A percentile compares a stretch with the other conserved stretches of the same genome.
Conservation (phyloP, 1,140 invertebrate genomes). For the Mercenaria mercenaria region DNA sequence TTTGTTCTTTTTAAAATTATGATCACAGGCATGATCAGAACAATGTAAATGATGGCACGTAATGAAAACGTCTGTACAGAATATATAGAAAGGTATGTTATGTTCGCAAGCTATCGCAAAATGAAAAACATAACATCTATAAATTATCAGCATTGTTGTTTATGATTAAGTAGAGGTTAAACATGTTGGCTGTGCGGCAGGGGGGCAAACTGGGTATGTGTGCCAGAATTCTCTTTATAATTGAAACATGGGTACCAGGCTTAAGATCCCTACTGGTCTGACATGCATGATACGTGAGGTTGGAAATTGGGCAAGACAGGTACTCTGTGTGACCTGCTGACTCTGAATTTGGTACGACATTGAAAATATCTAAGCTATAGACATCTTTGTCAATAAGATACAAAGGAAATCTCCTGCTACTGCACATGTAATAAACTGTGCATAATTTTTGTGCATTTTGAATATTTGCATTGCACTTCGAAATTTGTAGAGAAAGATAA, state of each 20-base stretch:
- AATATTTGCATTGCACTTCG: too few relatives aligned
- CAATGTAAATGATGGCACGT: background rate
- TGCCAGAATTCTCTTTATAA: slow-evolving; percentile 21
- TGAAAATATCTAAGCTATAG: background rate
- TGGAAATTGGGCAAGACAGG: slow-evolving; percentile 5
- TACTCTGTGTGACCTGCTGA: background rate
- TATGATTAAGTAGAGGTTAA: slow-evolving; percentile 22
- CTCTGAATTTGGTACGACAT: background rate
- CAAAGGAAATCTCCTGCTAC: background rate
- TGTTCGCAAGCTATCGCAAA: background rate
- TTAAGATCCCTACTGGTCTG: background rate
- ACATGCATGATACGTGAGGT: slow-evolving; percentile 16
- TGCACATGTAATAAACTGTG: background rate
- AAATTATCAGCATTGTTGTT: slow-evolving; percentile 21
- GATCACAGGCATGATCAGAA: background rate
- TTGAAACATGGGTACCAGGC: slow-evolving; percentile 16
- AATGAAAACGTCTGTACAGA: background rate
- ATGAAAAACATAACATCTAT: slow-evolving; percentile 18
- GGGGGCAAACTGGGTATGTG: background rate
- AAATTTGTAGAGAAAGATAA: too few relatives aligned
- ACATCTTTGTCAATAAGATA: background rate
- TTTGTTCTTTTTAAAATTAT: too few relatives aligned
- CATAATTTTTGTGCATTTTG: too few relatives aligned
- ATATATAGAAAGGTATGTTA: background rate
- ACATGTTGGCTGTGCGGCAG: background rate